These are phyloP conservation scores for Phoeniculus purpureus DNA, from an alignment of 2,797 vertebrate species.

Conservation along the genomic window DNA sequence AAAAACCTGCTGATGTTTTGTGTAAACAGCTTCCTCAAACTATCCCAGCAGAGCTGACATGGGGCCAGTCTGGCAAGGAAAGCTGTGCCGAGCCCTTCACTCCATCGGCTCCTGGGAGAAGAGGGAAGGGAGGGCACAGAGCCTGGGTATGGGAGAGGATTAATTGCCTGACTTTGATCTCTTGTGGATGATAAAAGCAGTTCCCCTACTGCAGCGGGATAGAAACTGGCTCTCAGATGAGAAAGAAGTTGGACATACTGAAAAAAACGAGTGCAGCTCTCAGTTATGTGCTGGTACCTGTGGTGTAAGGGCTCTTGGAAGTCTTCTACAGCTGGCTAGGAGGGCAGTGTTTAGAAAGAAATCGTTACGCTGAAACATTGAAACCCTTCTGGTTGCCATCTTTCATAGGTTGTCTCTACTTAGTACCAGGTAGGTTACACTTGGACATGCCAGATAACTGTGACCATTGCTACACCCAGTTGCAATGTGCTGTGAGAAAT, in stretches of 20 bases:
- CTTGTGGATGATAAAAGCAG: slow-evolving; percentile 28
- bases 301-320: neutral
- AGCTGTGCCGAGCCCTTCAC: slow-evolving; percentile 15
- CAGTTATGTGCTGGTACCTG: rapidly evolving
- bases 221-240: neutral
- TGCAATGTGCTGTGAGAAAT: neutral
- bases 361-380: neutral
- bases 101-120: slow-evolving; percentile 34
- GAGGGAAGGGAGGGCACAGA: slow-evolving; percentile 28
- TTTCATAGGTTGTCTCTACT: neutral
- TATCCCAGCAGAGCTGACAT: slow-evolving; percentile 51
- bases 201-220: neutral
- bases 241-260: neutral
- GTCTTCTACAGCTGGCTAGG: neutral
- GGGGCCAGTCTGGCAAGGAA: slow-evolving; percentile 53
- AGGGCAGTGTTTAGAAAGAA: neutral
- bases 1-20: slow-evolving; percentile 69
- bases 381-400: neutral
- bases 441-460: neutral
- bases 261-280: neutral
- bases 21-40: slow-evolving; percentile 70
- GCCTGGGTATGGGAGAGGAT: slow-evolving; percentile 13
- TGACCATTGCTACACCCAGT: neutral
- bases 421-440: neutral
- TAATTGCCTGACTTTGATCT: slow-evolving; percentile 54